Evolutionary conservation across 2,113 vertebrate genomes (phyloP), one percentile per base, ranked within the genome.

Genomic region (Engystomops pustulosus): DNA sequence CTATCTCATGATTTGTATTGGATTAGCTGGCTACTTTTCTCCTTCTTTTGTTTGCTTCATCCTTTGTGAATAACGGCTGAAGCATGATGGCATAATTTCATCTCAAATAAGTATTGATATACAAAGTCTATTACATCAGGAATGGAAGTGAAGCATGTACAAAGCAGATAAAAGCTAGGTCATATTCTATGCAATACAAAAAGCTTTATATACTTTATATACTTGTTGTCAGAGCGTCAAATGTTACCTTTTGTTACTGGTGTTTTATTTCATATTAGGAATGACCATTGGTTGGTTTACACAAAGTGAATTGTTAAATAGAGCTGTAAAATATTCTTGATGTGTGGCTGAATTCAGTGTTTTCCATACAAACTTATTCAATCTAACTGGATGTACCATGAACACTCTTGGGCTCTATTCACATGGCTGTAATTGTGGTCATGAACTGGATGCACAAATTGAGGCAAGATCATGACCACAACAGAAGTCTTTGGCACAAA

Each of bases 11-110:
- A 79, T 85, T 84, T 85, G 47, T 79, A 79, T 79, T 79, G 75
- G 75, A 84, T 84, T 84, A 84, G 82, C 72, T 32, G 83, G 47
- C 49, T 85, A 58, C 75, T 55, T 70, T 85, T 55, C 47, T 58
- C 10, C 68, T 44, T 27, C 62, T 51, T 78, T 85, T 85, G 83
- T 85, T 70, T 34, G 17, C 75, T 60, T 71, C 17, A 67, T 53
- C 80, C 49, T 45, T 78, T 79, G 47, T 85, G 60, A 38, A n/a
- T n/a, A 78, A 27, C 30, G 34, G 65, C 53, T 70, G 47, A 70
- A 79, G 75, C 30, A 25, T 53, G 32, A 69, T 79, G 47, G 45
- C 45, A 45, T 85, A 38, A 79, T 79, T 78, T 58, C 65, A 70
- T 32, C 34, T 58, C 11, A 85, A 44, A 84, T 77, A 77, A 36